Evolutionary conservation across 2,797 vertebrate genomes (phyloP).

Genomic region (Thripadectes ignobilis): DNA sequence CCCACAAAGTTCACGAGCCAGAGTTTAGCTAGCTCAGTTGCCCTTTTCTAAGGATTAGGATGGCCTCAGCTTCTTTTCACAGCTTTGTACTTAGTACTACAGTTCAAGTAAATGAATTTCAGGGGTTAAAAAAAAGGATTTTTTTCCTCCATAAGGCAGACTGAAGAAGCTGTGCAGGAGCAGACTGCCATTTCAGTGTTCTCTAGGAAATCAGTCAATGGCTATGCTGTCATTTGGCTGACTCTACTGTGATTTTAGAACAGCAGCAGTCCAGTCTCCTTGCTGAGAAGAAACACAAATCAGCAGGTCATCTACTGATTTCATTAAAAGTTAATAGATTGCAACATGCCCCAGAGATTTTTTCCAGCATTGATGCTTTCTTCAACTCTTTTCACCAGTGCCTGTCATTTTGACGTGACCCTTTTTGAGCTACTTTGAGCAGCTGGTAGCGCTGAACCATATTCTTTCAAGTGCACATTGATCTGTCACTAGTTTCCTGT

Average conservation of each 20-base stretch:
- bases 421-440: conserved; percentile 31
- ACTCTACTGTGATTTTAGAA: conserved; percentile 32
- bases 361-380: conserved; percentile 40
- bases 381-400: background rate
- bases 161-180: background rate
- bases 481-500: conserved; percentile 39
- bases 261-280: conserved; percentile 36
- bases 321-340: conserved; percentile 71
- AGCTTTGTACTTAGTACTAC: background rate
- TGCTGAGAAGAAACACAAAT: conserved; percentile 59
- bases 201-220: conserved; percentile 35
- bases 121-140: background rate
- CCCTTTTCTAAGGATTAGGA: background rate
- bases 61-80: background rate
- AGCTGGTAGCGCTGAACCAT: conserved; percentile 15
- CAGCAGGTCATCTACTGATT: conserved; percentile 64
- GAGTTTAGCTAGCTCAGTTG: background rate
- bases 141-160: background rate
- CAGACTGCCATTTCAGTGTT: conserved; percentile 31
- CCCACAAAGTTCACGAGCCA: background rate
- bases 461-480: conserved; percentile 12
- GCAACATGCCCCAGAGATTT: conserved; percentile 46
- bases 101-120: background rate
- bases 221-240: background rate
- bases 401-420: conserved; percentile 27